phyloP scores from a whole-genome alignment of 1,140 invertebrate genomes.

The Plutomurus gul region DNA sequence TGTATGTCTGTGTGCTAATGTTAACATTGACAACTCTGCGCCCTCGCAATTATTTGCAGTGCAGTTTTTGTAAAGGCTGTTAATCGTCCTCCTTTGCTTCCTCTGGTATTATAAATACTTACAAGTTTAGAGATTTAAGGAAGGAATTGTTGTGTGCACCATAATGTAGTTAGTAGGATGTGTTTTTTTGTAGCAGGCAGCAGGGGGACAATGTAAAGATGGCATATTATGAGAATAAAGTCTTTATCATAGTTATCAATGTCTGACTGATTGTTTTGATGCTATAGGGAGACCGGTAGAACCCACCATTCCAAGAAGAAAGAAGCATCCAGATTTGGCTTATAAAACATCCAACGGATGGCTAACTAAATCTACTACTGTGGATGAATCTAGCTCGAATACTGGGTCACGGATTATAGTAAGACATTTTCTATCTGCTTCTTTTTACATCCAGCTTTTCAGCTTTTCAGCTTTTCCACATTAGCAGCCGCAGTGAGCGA shows the following conservation, averaged over 20 bases:
- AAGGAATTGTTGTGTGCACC: too few relatives aligned
- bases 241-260: background rate
- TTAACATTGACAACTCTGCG: too few relatives aligned
- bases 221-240: background rate
- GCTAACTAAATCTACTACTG: constrained; percentile 31
- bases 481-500: too few relatives aligned
- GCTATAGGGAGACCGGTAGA: constrained; percentile 64
- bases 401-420: constrained; percentile 31
- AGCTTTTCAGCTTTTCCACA: too few relatives aligned
- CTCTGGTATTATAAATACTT: too few relatives aligned
- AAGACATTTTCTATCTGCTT: constrained; percentile 22
- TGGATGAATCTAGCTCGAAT: constrained; percentile 22
- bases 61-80: too few relatives aligned
- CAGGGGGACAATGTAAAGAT: too few relatives aligned
- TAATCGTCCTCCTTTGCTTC: too few relatives aligned
- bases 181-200: background rate
- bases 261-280: constrained; percentile 21
- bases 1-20: too few relatives aligned
- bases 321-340: constrained; percentile 83
- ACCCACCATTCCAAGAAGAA: constrained; percentile 78
- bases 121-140: too few relatives aligned
- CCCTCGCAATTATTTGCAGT: too few relatives aligned
- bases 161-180: too few relatives aligned
- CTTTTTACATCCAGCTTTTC: background rate
- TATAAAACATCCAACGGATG: constrained; percentile 66